Conservation (phyloP, 2,797 vertebrate genomes). For the Phrynocephalus vlangalii region DNA sequence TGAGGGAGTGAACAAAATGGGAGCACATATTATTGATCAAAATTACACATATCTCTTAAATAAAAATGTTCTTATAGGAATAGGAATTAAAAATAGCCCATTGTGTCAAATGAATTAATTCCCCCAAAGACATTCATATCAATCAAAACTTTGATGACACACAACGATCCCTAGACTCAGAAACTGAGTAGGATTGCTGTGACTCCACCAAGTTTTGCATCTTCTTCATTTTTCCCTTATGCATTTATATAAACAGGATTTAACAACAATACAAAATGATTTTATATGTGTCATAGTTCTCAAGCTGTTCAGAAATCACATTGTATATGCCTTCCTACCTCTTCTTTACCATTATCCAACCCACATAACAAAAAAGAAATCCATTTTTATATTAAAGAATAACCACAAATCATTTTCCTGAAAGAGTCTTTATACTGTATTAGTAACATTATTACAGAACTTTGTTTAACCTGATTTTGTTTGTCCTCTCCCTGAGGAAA, state of each 20-base stretch:
- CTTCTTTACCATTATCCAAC: no score
- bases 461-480: no score
- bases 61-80: slow-evolving; percentile 19
- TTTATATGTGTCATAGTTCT: neutral
- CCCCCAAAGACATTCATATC: slow-evolving; percentile 5
- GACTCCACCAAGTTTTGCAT: neutral
- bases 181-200: neutral
- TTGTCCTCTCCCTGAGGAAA: no score
- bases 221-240: neutral
- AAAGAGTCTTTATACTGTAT: no score
- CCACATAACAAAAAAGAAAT: no score
- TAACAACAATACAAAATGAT: neutral
- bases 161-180: slow-evolving; percentile 7
- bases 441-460: no score
- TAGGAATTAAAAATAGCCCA: slow-evolving; percentile 1
- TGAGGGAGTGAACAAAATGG: slow-evolving; percentile 35
- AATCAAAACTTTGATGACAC: slow-evolving; percentile 24
- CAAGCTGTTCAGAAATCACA: no score
- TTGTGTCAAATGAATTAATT: neutral
- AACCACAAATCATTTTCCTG: no score
- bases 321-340: no score
- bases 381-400: no score
- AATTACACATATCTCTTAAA: neutral
- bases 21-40: slow-evolving; percentile 33
- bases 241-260: neutral